Conservation (phyloP, 2,888 invertebrate species). For the Dynastes grantii region DNA sequence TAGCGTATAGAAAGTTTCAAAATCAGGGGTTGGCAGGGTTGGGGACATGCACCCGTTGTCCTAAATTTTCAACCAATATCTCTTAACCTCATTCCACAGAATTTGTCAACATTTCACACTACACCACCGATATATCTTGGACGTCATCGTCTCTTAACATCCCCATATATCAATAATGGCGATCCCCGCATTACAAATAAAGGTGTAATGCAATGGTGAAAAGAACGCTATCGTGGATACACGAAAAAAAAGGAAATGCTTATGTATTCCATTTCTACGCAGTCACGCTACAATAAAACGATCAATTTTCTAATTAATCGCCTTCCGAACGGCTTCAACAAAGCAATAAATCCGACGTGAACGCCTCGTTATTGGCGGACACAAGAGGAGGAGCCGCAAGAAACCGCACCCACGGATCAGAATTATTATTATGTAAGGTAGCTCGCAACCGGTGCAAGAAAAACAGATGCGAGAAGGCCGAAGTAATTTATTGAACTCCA, state of each 20-base stretch:
- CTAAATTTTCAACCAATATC: no score
- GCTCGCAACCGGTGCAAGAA: slow-evolving; percentile 16
- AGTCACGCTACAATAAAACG: slow-evolving; percentile 40
- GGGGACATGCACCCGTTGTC: no score
- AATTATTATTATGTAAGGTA: slow-evolving; percentile 42
- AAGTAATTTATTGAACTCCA: slow-evolving; percentile 18
- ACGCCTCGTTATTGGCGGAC: slow-evolving; percentile 39
- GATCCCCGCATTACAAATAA: background rate
- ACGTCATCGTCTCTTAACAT: background rate
- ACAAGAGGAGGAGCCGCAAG: slow-evolving; percentile 43
- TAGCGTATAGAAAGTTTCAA: no score
- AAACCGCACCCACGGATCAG: slow-evolving; percentile 50
- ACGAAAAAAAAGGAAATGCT: slow-evolving; percentile 4
- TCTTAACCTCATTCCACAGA: no score
- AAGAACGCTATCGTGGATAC: background rate
- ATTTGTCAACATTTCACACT: no score
- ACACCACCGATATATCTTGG: no score
- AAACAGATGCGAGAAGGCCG: slow-evolving; percentile 13
- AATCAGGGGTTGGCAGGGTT: no score
- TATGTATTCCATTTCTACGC: slow-evolving; percentile 26
- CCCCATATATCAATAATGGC: background rate
- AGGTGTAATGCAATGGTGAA: background rate
- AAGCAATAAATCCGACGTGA: slow-evolving; percentile 41
- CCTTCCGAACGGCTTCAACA: slow-evolving; percentile 31
- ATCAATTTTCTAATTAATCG: slow-evolving; percentile 47